phyloP scores from a whole-genome alignment of 2,113 vertebrate genomes.

The Cettia cetti region DNA sequence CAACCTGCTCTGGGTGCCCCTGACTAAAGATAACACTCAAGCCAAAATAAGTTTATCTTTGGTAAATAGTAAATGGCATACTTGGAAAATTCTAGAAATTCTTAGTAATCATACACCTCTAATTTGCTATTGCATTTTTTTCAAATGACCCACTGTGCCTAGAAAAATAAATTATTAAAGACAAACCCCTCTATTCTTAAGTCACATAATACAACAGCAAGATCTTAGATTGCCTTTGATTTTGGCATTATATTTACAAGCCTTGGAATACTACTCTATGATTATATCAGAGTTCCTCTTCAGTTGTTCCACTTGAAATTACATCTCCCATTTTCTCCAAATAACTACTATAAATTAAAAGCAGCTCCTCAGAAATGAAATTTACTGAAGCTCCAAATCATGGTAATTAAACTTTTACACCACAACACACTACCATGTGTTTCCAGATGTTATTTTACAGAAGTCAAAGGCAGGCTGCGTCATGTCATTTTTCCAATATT shows the following conservation, averaged over 20 bases:
- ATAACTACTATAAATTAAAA: conserved; percentile 58
- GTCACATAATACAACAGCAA: conserved; percentile 5
- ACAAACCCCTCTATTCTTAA: not conserved
- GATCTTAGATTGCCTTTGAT: conserved; percentile 27
- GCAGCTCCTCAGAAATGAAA: conserved; percentile 27
- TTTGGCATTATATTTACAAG: conserved; percentile 15
- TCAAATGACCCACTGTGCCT: not conserved
- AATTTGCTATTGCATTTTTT: not conserved
- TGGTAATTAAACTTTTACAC: conserved; percentile 51
- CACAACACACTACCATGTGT: conserved; percentile 40
- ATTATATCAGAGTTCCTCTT: conserved; percentile 36
- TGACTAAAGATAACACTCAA: not conserved
- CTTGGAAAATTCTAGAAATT: not conserved
- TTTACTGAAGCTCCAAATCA: conserved; percentile 48
- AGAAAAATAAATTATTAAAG: not conserved
- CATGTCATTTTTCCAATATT: conserved; percentile 20
- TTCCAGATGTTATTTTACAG: conserved; percentile 50
- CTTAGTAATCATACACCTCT: not conserved
- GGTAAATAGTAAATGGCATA: not conserved
- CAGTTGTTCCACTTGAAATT: conserved; percentile 56
- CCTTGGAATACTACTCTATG: not conserved
- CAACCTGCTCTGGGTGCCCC: not conserved
- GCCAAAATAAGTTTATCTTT: not conserved
- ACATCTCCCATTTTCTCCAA: conserved; percentile 53
- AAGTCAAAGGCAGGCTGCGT: conserved; percentile 43